These are phyloP conservation scores for Rhynchomys soricoides DNA, from an alignment of 2,113 vertebrate genomes.

Conservation along the genomic window DNA sequence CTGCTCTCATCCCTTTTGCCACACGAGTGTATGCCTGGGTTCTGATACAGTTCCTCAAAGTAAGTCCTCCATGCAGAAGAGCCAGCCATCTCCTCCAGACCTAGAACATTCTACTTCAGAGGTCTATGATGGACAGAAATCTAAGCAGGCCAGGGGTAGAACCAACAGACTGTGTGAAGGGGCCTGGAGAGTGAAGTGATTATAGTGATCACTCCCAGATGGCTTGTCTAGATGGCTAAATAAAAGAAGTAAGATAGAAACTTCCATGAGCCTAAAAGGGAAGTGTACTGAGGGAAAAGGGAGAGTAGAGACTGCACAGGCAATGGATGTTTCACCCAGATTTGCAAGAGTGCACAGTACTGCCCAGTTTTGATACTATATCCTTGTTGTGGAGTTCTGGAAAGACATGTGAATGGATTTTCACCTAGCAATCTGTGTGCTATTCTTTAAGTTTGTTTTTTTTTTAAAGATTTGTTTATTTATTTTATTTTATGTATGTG, in stretches of 20 bases:
- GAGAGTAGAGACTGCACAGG: not conserved
- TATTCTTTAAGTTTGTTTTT: not conserved
- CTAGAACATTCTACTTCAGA: not conserved
- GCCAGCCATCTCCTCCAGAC: not conserved
- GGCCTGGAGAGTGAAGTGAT: not conserved
- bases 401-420: not conserved
- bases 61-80: not conserved
- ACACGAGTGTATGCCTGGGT: not conserved
- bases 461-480: no score
- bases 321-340: not conserved
- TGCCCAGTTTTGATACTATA: not conserved
- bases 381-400: not conserved
- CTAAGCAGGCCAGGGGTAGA: not conserved
- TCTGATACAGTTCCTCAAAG: not conserved
- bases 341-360: not conserved
- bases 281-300: not conserved
- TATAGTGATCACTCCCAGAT: not conserved
- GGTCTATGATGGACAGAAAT: not conserved
- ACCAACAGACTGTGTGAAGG: rapidly evolving
- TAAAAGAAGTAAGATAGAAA: not conserved
- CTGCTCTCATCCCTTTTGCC: not conserved
- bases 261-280: not conserved
- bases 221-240: not conserved
- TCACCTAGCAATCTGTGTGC: not conserved
- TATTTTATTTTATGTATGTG: no score